Evolutionary conservation across 2,888 invertebrate species (phyloP).

Genomic region (Tricholauxania praeusta): DNA sequence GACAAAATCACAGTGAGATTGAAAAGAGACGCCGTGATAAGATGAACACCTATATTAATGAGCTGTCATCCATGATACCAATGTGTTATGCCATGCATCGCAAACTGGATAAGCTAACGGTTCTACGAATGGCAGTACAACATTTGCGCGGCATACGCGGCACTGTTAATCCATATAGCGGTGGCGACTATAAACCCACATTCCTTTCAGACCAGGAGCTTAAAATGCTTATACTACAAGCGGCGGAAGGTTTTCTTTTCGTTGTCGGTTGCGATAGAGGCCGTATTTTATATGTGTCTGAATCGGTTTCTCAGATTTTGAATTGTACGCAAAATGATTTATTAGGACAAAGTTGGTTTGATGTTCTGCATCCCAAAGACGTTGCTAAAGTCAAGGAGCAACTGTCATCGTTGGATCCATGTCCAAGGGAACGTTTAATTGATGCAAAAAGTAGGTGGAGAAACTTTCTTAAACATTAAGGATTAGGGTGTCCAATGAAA

Average conservation of each 20-base stretch:
- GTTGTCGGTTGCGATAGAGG: constrained; percentile 95
- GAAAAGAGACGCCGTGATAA: constrained; percentile 95
- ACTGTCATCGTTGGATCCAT: constrained; percentile 88
- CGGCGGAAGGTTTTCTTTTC: constrained; percentile 90
- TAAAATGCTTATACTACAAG: constrained; percentile 86
- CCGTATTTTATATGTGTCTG: constrained; percentile 88
- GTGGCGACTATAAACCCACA: constrained; percentile 82
- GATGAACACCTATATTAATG: constrained; percentile 95
- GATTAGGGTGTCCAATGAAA: neutral
- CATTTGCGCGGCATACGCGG: constrained; percentile 85
- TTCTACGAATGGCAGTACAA: constrained; percentile 92
- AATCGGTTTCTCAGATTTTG: constrained; percentile 85
- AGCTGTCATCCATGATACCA: constrained; percentile 89
- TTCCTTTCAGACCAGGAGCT: constrained; percentile 89
- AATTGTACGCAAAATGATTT: constrained; percentile 89
- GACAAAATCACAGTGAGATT: constrained; percentile 96
- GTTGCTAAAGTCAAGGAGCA: constrained; percentile 96
- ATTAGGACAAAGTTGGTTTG: constrained; percentile 92
- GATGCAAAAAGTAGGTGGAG: constrained; percentile 85
- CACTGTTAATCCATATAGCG: constrained; percentile 79
- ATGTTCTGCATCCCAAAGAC: constrained; percentile 94
- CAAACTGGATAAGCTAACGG: constrained; percentile 93
- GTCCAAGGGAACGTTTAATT: constrained; percentile 88
- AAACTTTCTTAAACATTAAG: neutral
- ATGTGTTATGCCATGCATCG: constrained; percentile 95